phyloP scores from a whole-genome alignment of 2,888 invertebrate species.

The Temnothorax ravouxi region DNA sequence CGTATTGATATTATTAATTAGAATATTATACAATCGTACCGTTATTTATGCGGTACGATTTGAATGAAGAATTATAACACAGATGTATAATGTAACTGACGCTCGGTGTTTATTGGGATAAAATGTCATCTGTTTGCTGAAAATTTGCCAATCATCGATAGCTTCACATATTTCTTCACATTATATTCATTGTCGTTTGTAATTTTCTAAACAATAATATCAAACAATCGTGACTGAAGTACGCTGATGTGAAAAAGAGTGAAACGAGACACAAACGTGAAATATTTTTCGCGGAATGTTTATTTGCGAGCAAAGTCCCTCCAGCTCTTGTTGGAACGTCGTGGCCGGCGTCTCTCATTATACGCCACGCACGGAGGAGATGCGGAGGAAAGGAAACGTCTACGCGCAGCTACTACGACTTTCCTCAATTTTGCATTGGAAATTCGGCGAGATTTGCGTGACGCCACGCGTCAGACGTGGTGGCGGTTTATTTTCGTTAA shows the following conservation, averaged over 20 bases:
- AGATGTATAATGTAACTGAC: too few relatives aligned
- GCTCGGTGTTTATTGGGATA: too few relatives aligned
- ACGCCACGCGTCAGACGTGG: background rate
- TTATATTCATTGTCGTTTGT: background rate
- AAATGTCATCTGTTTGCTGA: too few relatives aligned
- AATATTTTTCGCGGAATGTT: background rate
- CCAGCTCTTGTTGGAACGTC: background rate
- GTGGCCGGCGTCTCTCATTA: conserved; percentile 4
- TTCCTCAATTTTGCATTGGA: conserved; percentile 46
- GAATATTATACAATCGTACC: too few relatives aligned
- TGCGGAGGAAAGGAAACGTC: background rate
- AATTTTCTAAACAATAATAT: background rate
- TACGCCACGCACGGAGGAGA: background rate
- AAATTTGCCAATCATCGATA: too few relatives aligned
- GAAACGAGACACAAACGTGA: background rate
- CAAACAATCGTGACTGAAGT: background rate
- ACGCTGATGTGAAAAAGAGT: background rate
- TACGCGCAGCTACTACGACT: conserved; percentile 23
- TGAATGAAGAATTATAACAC: too few relatives aligned
- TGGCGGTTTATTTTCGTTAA: conserved; percentile 44
- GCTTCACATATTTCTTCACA: background rate
- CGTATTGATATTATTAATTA: too few relatives aligned
- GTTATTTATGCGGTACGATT: too few relatives aligned
- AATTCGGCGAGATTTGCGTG: conserved; percentile 47
- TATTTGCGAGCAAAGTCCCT: background rate